phyloP scores from a whole-genome alignment of 1,140 invertebrate genomes.

The Telenomus remus region DNA sequence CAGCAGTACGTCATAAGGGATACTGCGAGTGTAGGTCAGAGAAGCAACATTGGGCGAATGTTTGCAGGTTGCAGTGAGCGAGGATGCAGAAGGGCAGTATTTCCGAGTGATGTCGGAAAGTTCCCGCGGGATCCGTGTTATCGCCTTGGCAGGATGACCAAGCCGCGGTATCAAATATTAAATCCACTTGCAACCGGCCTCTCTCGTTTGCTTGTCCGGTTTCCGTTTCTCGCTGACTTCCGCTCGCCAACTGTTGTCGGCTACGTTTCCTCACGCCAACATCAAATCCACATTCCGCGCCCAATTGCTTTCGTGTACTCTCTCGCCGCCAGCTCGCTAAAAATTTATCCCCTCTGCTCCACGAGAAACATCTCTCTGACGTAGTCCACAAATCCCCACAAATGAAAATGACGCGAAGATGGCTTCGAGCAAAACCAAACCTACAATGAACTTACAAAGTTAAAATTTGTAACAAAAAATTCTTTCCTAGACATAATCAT shows the following conservation, averaged over 20 bases:
- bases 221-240: slow-evolving; percentile 36
- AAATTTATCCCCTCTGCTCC: slow-evolving; percentile 40
- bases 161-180: slow-evolving; percentile 75
- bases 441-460: too few relatives aligned
- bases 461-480: too few relatives aligned
- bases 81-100: slow-evolving; percentile 61
- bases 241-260: slow-evolving; percentile 37
- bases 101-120: slow-evolving; percentile 65
- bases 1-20: slow-evolving; percentile 5
- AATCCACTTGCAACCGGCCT: slow-evolving; percentile 72
- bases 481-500: too few relatives aligned
- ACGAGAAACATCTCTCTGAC: not conserved
- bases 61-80: slow-evolving; percentile 37
- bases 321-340: slow-evolving; percentile 48
- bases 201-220: slow-evolving; percentile 32
- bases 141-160: slow-evolving; percentile 76
- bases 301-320: slow-evolving; percentile 58
- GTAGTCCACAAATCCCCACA: too few relatives aligned
- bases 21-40: slow-evolving; percentile 29
- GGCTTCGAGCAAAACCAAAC: too few relatives aligned
- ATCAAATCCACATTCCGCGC: slow-evolving; percentile 54
- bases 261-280: slow-evolving; percentile 44
- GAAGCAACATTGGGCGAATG: not conserved
- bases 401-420: too few relatives aligned
- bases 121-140: slow-evolving; percentile 75